Evolutionary conservation across 2,888 invertebrate genomes (phyloP).

Genomic region (Homarus gammarus): DNA sequence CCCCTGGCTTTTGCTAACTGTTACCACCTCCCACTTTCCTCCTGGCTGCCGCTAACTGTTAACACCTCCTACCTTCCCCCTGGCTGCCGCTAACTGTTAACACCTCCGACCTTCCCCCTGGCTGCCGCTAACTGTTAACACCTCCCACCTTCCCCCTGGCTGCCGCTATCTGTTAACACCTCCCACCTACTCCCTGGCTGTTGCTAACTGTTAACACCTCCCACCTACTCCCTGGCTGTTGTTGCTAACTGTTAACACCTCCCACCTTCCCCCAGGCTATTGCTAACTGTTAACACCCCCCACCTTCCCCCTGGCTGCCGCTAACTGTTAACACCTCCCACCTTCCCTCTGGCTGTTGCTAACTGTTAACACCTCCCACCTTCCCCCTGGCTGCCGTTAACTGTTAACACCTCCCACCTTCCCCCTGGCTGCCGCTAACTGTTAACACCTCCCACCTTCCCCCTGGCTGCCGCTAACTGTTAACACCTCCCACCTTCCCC

Average conservation of each 20-base stretch:
- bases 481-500: too few relatives aligned
- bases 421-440: too few relatives aligned
- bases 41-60: constrained; percentile 8
- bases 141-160: background rate
- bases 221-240: too few relatives aligned
- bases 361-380: background rate
- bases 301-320: too few relatives aligned
- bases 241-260: too few relatives aligned
- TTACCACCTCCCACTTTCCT: background rate
- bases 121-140: background rate
- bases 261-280: too few relatives aligned
- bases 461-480: too few relatives aligned
- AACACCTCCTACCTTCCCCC: constrained; percentile 20
- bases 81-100: too few relatives aligned
- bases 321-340: too few relatives aligned
- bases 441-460: background rate
- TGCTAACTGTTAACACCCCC: background rate
- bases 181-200: background rate
- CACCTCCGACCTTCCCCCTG: too few relatives aligned
- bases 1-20: too few relatives aligned
- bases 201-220: background rate
- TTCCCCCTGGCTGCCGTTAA: background rate
- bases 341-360: background rate
- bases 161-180: background rate
- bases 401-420: constrained; percentile 4